Evolutionary conservation across 2,797 vertebrate species (phyloP).

Genomic region (Galagoides demidoff): DNA sequence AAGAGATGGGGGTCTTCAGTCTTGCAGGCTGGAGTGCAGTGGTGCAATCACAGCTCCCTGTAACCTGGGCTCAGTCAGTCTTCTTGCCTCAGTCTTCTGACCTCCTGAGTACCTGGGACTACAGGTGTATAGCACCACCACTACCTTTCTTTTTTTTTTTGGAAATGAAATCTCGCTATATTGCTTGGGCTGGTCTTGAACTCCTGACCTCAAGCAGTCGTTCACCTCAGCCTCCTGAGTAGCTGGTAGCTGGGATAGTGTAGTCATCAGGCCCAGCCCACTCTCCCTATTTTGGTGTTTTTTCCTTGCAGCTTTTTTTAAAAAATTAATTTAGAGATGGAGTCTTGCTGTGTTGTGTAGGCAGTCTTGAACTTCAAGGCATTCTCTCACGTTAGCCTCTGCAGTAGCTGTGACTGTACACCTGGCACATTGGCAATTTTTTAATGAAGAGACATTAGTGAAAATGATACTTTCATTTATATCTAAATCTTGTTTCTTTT

Average conservation of each 20-base stretch:
- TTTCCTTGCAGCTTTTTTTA: neutral
- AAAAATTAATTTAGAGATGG: neutral
- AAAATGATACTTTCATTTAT: neutral
- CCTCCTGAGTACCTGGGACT: neutral
- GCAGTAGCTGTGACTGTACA: neutral
- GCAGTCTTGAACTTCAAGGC: neutral
- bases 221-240: neutral
- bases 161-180: neutral
- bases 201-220: neutral
- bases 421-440: neutral
- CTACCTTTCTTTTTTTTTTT: neutral
- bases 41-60: neutral
- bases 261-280: neutral
- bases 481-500: constrained; percentile 50
- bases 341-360: neutral
- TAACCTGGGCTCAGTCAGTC: neutral
- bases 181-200: neutral
- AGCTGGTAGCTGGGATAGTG: neutral
- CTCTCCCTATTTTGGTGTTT: neutral
- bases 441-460: neutral
- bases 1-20: neutral
- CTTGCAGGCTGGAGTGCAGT: neutral
- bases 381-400: neutral
- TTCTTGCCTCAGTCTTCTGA: neutral
- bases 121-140: neutral